These are phyloP conservation scores for Ecliptopera silaceata DNA, from an alignment of 2,888 invertebrate species.

Conservation along the genomic window DNA sequence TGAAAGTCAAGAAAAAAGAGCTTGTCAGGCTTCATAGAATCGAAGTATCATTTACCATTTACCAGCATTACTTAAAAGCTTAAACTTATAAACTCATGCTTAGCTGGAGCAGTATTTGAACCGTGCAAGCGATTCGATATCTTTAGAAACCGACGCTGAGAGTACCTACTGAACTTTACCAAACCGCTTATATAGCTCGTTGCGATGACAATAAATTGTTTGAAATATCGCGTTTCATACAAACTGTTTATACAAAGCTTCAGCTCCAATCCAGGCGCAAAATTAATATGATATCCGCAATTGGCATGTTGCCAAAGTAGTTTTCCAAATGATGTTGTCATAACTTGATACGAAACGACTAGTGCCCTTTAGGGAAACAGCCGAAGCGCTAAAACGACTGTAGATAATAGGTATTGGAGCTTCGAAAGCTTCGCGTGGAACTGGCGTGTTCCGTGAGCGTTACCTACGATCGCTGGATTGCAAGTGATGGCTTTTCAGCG, in stretches of 20 bases:
- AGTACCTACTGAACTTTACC: slow-evolving; percentile 70
- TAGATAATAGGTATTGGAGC: slow-evolving; percentile 29
- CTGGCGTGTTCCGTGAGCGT: neutral
- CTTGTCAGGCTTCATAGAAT: too few species aligned
- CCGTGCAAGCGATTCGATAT: neutral
- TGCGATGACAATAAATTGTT: slow-evolving; percentile 49
- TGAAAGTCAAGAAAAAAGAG: too few species aligned
- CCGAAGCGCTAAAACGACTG: slow-evolving; percentile 28
- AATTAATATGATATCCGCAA: slow-evolving; percentile 30
- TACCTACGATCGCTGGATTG: slow-evolving; percentile 36
- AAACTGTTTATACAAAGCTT: slow-evolving; percentile 17
- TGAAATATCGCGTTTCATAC: slow-evolving; percentile 41
- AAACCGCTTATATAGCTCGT: slow-evolving; percentile 57
- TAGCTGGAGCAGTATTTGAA: neutral
- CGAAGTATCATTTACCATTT: too few species aligned
- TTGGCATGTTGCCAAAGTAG: slow-evolving; percentile 38
- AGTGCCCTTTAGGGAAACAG: slow-evolving; percentile 39
- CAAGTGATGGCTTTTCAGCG: slow-evolving; percentile 49
- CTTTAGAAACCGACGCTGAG: neutral
- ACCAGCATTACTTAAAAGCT: neutral
- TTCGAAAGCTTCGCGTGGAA: slow-evolving; percentile 4
- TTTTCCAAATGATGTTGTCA: slow-evolving; percentile 34
- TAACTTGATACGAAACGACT: slow-evolving; percentile 36
- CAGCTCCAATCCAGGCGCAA: slow-evolving; percentile 23
- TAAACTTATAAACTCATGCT: neutral